A percentile compares a stretch with the other conserved stretches of the same genome.
Evolutionary conservation across 1,140 invertebrate genomes (phyloP).

Genomic region (Ceratina calcarata): DNA sequence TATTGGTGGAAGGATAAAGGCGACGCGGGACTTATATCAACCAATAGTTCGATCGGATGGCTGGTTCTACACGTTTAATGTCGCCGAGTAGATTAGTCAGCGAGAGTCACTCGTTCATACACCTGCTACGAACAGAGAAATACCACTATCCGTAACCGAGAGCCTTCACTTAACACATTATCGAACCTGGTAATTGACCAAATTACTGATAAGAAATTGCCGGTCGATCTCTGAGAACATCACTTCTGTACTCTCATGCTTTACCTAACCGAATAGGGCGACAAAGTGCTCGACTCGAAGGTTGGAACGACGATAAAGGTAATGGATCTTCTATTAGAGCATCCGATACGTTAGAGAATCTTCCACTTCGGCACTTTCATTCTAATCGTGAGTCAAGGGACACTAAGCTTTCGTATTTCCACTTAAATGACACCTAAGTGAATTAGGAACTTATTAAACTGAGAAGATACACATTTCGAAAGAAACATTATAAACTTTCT

Average conservation of each 20-base stretch:
- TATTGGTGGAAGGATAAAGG: neutral
- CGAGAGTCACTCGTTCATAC: slow-evolving; percentile 8
- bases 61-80: slow-evolving; percentile 39
- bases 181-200: slow-evolving; percentile 60
- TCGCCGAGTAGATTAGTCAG: slow-evolving; percentile 31
- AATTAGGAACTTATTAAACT: slow-evolving; percentile 37
- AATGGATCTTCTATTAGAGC: slow-evolving; percentile 69
- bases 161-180: slow-evolving; percentile 60
- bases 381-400: slow-evolving; percentile 11
- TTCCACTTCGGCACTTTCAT: slow-evolving; percentile 22
- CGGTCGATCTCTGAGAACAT: slow-evolving; percentile 44
- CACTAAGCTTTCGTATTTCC: slow-evolving; percentile 1
- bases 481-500: neutral
- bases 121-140: slow-evolving; percentile 33
- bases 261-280: slow-evolving; percentile 1
- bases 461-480: slow-evolving; percentile 19
- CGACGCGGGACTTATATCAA: slow-evolving; percentile 20
- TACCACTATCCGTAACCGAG: slow-evolving; percentile 40
- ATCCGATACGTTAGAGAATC: slow-evolving; percentile 12
- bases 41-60: slow-evolving; percentile 9
- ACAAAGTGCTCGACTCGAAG: slow-evolving; percentile 44
- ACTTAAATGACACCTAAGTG: slow-evolving; percentile 28
- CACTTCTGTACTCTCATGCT: slow-evolving; percentile 24
- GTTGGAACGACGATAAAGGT: slow-evolving; percentile 66
- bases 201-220: slow-evolving; percentile 62